Conservation (phyloP, 2,113 vertebrate species). For the Peromyscus leucopus region DNA sequence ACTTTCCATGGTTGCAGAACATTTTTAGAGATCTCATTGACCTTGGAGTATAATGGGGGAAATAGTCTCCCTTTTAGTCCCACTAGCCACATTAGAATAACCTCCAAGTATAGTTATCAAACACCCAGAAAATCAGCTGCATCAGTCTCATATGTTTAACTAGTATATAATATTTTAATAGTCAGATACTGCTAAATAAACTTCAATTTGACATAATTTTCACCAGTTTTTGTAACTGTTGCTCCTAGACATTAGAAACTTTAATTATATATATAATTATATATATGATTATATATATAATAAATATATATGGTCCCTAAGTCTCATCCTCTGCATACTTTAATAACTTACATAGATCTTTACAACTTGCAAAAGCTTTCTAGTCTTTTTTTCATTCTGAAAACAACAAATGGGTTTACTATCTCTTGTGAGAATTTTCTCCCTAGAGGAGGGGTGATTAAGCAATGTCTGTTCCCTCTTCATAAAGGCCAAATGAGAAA, state of each 20-base stretch:
- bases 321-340: background rate
- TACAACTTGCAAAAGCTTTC: background rate
- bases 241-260: background rate
- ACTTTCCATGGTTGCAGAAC: background rate
- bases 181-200: background rate
- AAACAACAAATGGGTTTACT: background rate
- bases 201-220: background rate
- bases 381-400: background rate
- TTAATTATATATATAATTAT: background rate
- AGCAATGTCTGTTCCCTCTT: background rate
- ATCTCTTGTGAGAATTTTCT: background rate
- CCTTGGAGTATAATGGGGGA: background rate
- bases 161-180: background rate
- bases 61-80: background rate
- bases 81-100: background rate
- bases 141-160: background rate
- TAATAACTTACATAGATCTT: background rate
- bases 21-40: background rate
- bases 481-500: background rate
- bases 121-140: background rate
- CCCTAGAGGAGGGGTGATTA: background rate
- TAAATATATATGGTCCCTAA: background rate
- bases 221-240: background rate
- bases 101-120: background rate
- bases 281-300: background rate